Conservation (phyloP, 1,140 invertebrate species). For the Aradophagus sp. region DNA sequence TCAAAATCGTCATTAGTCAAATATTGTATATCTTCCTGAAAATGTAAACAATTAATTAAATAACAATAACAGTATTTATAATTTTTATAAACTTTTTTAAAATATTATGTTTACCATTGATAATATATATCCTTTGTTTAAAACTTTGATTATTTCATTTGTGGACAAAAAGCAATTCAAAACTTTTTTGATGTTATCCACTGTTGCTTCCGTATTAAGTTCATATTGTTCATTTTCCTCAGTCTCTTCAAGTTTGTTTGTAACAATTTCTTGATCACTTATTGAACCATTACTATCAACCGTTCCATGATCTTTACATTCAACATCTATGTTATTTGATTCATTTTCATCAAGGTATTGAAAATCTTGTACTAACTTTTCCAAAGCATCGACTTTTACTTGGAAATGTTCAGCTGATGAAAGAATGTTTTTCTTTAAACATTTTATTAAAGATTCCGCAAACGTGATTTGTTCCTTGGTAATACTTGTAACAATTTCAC, state of each 20-base stretch:
- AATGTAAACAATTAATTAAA: not conserved
- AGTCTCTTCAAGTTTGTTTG: too few species aligned
- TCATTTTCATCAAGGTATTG: conserved; percentile 3
- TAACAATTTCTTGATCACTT: too few species aligned
- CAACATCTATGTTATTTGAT: not conserved
- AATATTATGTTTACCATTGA: too few species aligned
- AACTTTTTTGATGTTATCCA: conserved; percentile 1
- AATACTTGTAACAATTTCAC: not conserved
- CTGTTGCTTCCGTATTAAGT: not conserved
- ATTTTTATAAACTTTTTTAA: too few species aligned
- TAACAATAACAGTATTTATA: conserved; percentile 1
- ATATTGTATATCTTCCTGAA: conserved; percentile 6
- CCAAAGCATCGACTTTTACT: conserved; percentile 3
- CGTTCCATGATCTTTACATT: not conserved
- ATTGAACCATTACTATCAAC: too few species aligned
- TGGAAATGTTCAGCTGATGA: conserved; percentile 7
- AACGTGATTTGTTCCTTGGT: not conserved
- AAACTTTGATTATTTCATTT: too few species aligned
- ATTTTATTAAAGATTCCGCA: conserved; percentile 16
- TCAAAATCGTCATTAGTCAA: not conserved
- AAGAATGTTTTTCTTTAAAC: conserved; percentile 61
- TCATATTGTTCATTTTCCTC: too few species aligned
- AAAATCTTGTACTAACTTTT: conserved; percentile 6
- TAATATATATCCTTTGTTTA: too few species aligned
- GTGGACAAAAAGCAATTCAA: conserved; percentile 1